Evolutionary conservation across 2,797 vertebrate species (phyloP).

Genomic region (Pristis pectinata): DNA sequence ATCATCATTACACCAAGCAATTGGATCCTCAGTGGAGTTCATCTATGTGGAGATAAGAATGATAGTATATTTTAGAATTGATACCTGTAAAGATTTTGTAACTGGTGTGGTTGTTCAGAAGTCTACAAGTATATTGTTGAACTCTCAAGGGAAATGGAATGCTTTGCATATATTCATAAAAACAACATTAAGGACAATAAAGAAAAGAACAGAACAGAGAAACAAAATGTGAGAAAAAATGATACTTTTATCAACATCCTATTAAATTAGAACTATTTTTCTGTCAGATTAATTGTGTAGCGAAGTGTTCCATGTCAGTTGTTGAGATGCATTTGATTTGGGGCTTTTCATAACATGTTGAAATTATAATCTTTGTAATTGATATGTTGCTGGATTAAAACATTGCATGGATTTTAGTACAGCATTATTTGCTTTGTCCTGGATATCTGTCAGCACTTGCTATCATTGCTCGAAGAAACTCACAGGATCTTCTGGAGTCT

Average conservation of each 20-base stretch:
- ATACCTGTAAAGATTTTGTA: background rate
- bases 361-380: background rate
- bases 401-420: too few species aligned
- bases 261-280: background rate
- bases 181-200: background rate
- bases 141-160: background rate
- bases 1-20: slow-evolving; percentile 6
- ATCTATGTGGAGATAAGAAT: background rate
- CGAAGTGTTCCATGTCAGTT: background rate
- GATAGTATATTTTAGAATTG: background rate
- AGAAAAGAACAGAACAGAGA: background rate
- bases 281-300: background rate
- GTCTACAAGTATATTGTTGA: background rate
- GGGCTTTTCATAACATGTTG: background rate
- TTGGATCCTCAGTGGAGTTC: background rate
- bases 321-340: background rate
- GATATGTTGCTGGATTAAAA: background rate
- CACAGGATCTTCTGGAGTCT: too few species aligned
- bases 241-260: background rate
- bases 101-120: background rate
- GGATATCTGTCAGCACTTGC: background rate
- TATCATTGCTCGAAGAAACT: too few species aligned
- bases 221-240: background rate
- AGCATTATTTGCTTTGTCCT: background rate
- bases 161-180: background rate